phyloP scores from a whole-genome alignment of 2,113 vertebrate species.

The Platichthys stellatus region DNA sequence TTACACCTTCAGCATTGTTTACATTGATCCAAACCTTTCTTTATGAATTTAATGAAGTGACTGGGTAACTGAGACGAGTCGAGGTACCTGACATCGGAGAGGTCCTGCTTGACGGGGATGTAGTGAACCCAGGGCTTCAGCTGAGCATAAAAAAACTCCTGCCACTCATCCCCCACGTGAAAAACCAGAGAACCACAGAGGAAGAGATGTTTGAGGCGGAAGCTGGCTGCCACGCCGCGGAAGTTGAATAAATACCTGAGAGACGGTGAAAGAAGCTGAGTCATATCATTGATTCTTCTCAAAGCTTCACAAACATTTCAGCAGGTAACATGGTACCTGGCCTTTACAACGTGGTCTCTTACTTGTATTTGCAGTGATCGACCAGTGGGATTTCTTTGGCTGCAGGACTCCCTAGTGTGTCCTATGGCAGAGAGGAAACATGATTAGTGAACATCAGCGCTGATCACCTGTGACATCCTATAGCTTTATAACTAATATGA shows the following conservation, averaged over 20 bases:
- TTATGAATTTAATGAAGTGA: neutral
- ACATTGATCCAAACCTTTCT: neutral
- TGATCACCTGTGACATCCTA: too few species aligned
- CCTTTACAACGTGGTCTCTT: slow-evolving; percentile 21
- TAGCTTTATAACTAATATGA: too few species aligned
- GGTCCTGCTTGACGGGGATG: slow-evolving; percentile 90
- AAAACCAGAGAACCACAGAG: slow-evolving; percentile 95
- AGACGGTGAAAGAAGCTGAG: too few species aligned
- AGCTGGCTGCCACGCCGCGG: slow-evolving; percentile 96
- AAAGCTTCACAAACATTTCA: neutral
- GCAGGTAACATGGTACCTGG: too few species aligned
- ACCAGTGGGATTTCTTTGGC: slow-evolving; percentile 94
- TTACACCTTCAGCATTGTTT: neutral
- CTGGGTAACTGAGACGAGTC: too few species aligned
- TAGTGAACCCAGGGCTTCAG: slow-evolving; percentile 97
- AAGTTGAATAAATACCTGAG: slow-evolving; percentile 96
- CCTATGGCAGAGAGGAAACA: slow-evolving; percentile 77
- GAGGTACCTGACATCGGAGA: slow-evolving; percentile 90
- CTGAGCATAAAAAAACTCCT: slow-evolving; percentile 96
- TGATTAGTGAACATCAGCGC: too few species aligned
- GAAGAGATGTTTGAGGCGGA: slow-evolving; percentile 97
- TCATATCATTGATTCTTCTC: neutral
- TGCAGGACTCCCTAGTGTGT: slow-evolving; percentile 92
- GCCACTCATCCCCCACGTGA: slow-evolving; percentile 94
- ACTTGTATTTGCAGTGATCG: slow-evolving; percentile 99